phyloP scores from a whole-genome alignment of 2,888 invertebrate species.

The Lordiphosa andalusiaca region DNA sequence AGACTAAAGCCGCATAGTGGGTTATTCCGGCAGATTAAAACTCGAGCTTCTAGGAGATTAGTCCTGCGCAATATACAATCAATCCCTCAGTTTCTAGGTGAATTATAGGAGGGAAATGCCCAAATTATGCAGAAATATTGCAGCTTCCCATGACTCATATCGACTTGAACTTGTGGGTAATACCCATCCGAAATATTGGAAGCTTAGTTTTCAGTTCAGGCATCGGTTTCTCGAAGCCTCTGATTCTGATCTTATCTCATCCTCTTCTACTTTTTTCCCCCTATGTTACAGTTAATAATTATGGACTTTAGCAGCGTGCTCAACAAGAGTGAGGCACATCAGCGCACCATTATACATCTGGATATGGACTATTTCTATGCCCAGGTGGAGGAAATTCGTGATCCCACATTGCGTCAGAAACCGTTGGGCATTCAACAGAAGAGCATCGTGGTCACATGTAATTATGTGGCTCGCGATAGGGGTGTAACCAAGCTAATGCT shows the following conservation, averaged over 20 bases:
- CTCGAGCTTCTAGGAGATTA: too few species aligned
- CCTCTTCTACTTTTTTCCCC: not conserved
- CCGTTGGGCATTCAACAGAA: slow-evolving; percentile 92
- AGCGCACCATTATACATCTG: slow-evolving; percentile 88
- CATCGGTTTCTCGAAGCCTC: not conserved
- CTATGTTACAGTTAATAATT: slow-evolving; percentile 8
- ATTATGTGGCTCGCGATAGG: slow-evolving; percentile 88
- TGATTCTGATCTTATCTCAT: slow-evolving; percentile 1
- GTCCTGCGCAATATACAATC: too few species aligned
- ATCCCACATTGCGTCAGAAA: slow-evolving; percentile 84
- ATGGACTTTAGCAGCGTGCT: slow-evolving; percentile 77
- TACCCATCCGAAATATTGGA: too few species aligned
- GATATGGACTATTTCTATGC: slow-evolving; percentile 93
- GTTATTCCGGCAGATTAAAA: too few species aligned
- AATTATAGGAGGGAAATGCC: too few species aligned
- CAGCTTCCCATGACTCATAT: too few species aligned
- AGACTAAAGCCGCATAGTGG: too few species aligned
- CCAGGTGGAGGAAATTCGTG: slow-evolving; percentile 90
- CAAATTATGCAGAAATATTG: too few species aligned
- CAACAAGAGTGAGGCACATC: slow-evolving; percentile 81
- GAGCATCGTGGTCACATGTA: slow-evolving; percentile 90
- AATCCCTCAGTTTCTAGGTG: too few species aligned
- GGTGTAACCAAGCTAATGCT: slow-evolving; percentile 90
- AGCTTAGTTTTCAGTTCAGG: too few species aligned
- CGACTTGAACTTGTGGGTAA: too few species aligned